Conservation (phyloP, 2,113 vertebrate genomes). For the Macrotus californicus region DNA sequence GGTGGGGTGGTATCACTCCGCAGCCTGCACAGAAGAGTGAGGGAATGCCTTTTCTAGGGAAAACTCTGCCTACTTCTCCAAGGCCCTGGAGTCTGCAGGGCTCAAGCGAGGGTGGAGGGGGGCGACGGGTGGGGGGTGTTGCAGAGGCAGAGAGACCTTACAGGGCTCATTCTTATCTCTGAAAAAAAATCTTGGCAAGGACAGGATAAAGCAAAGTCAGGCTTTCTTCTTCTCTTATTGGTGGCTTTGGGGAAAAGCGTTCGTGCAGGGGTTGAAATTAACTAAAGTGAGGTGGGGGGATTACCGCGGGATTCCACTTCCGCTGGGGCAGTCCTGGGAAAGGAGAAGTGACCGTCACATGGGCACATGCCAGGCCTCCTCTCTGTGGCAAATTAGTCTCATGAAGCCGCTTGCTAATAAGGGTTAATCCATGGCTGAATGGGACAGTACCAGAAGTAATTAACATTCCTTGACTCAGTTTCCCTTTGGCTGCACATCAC, state of each 20-base stretch:
- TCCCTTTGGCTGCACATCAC: neutral
- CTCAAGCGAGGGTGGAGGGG: no score
- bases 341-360: fast-evolving
- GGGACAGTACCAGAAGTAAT: neutral
- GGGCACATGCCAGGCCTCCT: neutral
- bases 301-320: fast-evolving
- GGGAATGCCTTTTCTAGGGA: fast-evolving
- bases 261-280: neutral
- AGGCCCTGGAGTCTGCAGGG: neutral
- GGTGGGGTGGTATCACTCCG: no score
- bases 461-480: slow-evolving; percentile 23
- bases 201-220: neutral
- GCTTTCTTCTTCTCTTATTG: neutral
- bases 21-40: neutral
- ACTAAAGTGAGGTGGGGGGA: neutral
- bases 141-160: no score
- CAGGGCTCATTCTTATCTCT: neutral
- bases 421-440: neutral
- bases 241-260: neutral
- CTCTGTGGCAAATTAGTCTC: neutral
- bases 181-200: neutral
- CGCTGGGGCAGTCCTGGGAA: neutral
- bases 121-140: no score
- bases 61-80: neutral
- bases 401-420: neutral